phyloP scores from a whole-genome alignment of 2,113 vertebrate genomes.

The Phoenicopterus ruber region DNA sequence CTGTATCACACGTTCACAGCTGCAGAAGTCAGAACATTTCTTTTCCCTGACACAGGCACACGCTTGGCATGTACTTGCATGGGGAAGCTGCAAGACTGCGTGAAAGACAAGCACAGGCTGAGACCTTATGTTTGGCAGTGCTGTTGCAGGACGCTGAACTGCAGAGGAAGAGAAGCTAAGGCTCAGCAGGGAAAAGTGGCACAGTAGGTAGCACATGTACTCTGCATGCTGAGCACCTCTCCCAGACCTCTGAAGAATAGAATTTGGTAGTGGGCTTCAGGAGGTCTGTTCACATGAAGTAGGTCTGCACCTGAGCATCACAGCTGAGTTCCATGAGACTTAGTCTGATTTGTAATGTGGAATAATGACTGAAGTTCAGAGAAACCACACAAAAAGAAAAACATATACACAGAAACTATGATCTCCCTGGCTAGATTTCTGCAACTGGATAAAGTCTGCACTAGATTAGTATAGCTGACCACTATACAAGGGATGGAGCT shows the following conservation, averaged over 20 bases:
- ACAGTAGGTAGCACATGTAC: background rate
- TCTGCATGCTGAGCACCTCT: background rate
- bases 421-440: background rate
- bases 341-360: background rate
- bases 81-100: background rate
- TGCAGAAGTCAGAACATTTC: background rate
- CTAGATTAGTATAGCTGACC: background rate
- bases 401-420: background rate
- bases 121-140: background rate
- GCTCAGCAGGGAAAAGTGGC: background rate
- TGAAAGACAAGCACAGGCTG: background rate
- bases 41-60: background rate
- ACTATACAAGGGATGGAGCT: background rate
- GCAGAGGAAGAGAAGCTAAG: background rate
- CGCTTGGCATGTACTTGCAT: background rate
- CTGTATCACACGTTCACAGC: background rate
- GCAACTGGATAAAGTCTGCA: background rate
- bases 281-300: background rate
- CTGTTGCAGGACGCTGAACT: background rate
- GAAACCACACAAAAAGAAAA: background rate
- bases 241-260: background rate
- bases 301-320: background rate
- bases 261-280: background rate
- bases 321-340: background rate
- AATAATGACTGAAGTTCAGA: background rate